These are phyloP conservation scores for Dilophus febrilis DNA, from an alignment of 2,888 invertebrate genomes.

Conservation along the genomic window DNA sequence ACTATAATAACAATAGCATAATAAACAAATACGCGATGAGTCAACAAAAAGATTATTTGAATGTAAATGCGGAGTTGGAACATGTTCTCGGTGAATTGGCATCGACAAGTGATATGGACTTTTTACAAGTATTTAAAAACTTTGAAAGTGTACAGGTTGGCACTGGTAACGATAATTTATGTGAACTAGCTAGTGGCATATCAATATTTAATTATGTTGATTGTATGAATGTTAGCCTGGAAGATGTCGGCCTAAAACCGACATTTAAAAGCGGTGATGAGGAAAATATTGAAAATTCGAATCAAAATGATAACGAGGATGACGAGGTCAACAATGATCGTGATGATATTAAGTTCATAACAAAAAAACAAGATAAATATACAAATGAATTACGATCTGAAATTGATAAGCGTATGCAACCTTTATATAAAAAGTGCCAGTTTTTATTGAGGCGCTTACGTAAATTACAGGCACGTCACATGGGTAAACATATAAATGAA, in stretches of 20 bases:
- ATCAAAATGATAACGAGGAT: constrained; percentile 2
- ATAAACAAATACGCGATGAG: constrained; percentile 41
- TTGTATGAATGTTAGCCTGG: constrained; percentile 14
- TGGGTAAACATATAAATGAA: constrained; percentile 61
- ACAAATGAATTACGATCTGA: constrained; percentile 20
- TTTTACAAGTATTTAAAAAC: constrained; percentile 60
- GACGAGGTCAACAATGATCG: constrained; percentile 10
- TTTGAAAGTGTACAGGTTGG: constrained; percentile 35
- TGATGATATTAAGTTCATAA: no score
- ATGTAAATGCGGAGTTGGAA: constrained; percentile 45
- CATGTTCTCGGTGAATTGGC: constrained; percentile 45
- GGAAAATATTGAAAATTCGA: no score
- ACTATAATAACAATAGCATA: constrained; percentile 8
- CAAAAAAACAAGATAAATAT: no score
- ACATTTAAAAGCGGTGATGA: constrained; percentile 6
- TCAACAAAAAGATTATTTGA: constrained; percentile 37
- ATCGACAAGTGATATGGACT: constrained; percentile 40
- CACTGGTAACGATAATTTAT: constrained; percentile 16
- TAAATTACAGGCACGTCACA: constrained; percentile 55
- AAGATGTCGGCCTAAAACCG: constrained; percentile 21
- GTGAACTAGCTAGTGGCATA: constrained; percentile 25
- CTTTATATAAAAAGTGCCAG: constrained; percentile 51
- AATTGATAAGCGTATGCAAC: constrained; percentile 23
- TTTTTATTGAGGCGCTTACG: constrained; percentile 54
- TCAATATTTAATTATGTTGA: constrained; percentile 13